These are phyloP conservation scores for Ptychobarbus kaznakovi DNA, from an alignment of 2,797 vertebrate species.

Conservation along the genomic window DNA sequence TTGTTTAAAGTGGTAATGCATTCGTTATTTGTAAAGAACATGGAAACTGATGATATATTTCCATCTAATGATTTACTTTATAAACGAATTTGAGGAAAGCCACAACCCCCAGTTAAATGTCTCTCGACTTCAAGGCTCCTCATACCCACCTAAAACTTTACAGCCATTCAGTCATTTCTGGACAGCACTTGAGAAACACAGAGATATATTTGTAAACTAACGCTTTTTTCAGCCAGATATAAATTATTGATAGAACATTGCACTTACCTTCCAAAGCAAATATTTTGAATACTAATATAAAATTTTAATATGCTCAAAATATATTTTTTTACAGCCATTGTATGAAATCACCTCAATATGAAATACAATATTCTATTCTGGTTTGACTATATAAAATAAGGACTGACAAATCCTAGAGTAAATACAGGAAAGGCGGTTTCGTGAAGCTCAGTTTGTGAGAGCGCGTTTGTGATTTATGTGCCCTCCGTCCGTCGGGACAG, in stretches of 20 bases:
- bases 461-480: conserved; percentile 83
- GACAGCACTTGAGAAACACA: conserved; percentile 60
- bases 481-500: conserved; percentile 73
- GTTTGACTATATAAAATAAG: neutral
- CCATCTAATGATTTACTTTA: neutral
- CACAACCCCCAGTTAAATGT: neutral
- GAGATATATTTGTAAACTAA: neutral
- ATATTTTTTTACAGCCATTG: neutral
- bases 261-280: neutral
- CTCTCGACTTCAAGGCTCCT: neutral
- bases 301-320: neutral
- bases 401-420: conserved; percentile 61
- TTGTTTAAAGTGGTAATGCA: neutral
- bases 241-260: neutral
- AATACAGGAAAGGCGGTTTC: conserved; percentile 30
- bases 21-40: conserved; percentile 4
- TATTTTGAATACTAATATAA: neutral
- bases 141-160: conserved; percentile 50
- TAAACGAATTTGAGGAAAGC: neutral
- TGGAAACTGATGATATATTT: neutral
- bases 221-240: neutral
- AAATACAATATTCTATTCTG: neutral
- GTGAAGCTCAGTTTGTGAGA: conserved; percentile 66
- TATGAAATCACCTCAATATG: neutral
- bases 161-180: conserved; percentile 68